These are phyloP conservation scores for Pammene fasciana DNA, from an alignment of 2,888 invertebrate genomes.

Conservation along the genomic window DNA sequence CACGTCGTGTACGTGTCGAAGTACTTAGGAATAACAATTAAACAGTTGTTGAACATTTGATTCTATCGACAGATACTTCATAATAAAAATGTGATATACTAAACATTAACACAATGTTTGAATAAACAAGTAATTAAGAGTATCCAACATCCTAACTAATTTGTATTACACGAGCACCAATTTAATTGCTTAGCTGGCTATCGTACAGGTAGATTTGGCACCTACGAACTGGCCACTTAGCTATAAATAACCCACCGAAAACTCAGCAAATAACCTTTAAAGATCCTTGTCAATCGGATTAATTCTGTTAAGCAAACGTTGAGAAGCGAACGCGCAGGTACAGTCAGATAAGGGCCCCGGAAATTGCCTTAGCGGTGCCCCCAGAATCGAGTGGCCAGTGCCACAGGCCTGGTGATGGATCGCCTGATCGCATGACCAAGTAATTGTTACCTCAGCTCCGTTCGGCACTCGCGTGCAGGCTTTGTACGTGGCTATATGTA, in stretches of 20 bases:
- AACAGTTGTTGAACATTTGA: no score
- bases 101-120: no score
- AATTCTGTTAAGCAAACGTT: slow-evolving; percentile 79
- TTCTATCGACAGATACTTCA: no score
- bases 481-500: slow-evolving; percentile 54
- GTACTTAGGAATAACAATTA: no score
- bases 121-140: no score
- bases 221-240: no score
- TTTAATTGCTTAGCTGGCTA: no score
- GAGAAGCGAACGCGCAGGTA: slow-evolving; percentile 69
- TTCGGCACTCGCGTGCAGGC: slow-evolving; percentile 71
- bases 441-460: slow-evolving; percentile 79
- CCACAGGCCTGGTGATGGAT: slow-evolving; percentile 79
- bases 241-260: slow-evolving; percentile 23
- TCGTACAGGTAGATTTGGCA: no score
- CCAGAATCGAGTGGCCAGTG: slow-evolving; percentile 72
- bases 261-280: slow-evolving; percentile 56
- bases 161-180: no score
- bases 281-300: slow-evolving; percentile 68
- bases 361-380: slow-evolving; percentile 75
- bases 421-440: slow-evolving; percentile 77
- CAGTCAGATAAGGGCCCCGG: slow-evolving; percentile 75
- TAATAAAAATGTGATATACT: no score
- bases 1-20: no score
- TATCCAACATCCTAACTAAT: no score